Conservation (phyloP, 2,888 invertebrate genomes). For the Serripes groenlandicus region DNA sequence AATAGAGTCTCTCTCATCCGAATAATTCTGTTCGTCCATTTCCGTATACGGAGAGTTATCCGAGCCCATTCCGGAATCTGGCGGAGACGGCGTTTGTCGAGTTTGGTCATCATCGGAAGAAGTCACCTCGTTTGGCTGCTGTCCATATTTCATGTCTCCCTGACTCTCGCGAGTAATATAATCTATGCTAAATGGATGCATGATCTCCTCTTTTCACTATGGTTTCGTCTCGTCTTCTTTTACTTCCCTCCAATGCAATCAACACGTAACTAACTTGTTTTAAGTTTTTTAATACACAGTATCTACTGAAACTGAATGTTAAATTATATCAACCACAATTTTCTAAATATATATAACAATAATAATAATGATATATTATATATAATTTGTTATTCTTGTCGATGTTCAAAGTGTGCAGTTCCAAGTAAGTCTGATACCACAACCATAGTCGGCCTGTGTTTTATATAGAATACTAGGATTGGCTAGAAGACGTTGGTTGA, state of each 20-base stretch:
- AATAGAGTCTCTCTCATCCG: neutral
- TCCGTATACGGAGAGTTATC: conserved; percentile 32
- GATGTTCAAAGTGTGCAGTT: neutral
- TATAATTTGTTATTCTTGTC: neutral
- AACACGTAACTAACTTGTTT: too few species aligned
- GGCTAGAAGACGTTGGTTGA: neutral
- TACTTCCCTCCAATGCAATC: too few species aligned
- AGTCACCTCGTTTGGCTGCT: too few species aligned
- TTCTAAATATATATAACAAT: too few species aligned
- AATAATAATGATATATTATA: too few species aligned
- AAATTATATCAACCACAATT: too few species aligned
- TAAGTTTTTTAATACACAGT: too few species aligned
- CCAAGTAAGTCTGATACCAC: neutral
- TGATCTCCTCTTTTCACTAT: too few species aligned
- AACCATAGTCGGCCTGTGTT: neutral
- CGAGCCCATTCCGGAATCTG: conserved; percentile 56
- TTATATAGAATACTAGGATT: too few species aligned
- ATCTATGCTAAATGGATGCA: conserved; percentile 69
- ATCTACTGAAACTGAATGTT: too few species aligned
- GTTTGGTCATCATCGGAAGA: neutral
- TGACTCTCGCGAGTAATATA: conserved; percentile 46
- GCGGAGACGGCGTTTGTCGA: conserved; percentile 50
- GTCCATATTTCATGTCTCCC: neutral
- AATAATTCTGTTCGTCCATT: neutral
- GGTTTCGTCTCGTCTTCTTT: too few species aligned